phyloP scores from a whole-genome alignment of 2,888 invertebrate genomes.

The Sinohyriopsis cumingii region DNA sequence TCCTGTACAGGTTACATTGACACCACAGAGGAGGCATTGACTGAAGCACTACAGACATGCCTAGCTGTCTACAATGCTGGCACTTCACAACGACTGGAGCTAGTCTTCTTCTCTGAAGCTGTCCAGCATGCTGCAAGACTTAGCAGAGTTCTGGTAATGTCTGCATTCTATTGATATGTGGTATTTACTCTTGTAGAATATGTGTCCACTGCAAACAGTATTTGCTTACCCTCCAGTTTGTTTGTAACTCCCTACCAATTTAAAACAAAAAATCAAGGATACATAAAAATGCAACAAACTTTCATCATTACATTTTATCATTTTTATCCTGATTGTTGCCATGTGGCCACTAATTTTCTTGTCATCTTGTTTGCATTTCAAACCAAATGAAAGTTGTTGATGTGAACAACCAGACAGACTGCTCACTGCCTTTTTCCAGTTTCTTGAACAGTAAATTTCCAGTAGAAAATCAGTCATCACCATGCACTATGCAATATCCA shows the following conservation, averaged over 20 bases:
- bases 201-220: background rate
- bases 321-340: no score
- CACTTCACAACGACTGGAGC: conserved; percentile 59
- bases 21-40: conserved; percentile 48
- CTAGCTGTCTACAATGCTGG: conserved; percentile 62
- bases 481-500: no score
- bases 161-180: background rate
- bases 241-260: no score
- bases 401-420: no score
- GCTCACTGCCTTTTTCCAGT: no score
- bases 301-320: no score
- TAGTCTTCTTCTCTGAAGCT: conserved; percentile 69
- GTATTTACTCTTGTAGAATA: background rate
- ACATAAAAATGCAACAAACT: no score
- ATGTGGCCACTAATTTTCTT: no score
- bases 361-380: no score
- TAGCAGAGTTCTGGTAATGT: conserved; percentile 65
- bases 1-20: conserved; percentile 59
- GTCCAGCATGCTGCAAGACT: conserved; percentile 66
- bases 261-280: no score
- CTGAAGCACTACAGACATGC: conserved; percentile 61
- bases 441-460: background rate
- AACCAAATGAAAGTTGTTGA: no score
- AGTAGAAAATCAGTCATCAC: background rate
- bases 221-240: no score